Evolutionary conservation across 2,113 vertebrate species (phyloP), one percentile per base, ranked within the genome.

Genomic region (Burhinus oedicnemus): DNA sequence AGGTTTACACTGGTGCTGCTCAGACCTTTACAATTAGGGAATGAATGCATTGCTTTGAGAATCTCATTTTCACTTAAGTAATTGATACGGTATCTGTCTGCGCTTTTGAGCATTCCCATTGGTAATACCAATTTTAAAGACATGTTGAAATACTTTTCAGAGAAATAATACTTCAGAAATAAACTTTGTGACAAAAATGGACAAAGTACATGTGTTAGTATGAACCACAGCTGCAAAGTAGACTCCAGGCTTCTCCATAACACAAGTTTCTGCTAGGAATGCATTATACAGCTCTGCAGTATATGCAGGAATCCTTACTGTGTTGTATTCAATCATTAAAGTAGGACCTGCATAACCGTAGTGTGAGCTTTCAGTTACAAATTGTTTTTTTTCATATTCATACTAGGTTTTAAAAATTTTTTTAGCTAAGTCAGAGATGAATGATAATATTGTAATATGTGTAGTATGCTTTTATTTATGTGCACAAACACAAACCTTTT

Each of bases 401-500:
- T 86, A 66, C 55, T 74, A 12, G 38, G n/a, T 89, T 94, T 91
- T 66, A 38, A 69, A 57, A 23, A 47, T 5, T 11, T 18, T n/a
- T 58, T 88, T 32, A 51, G 27, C 58, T 68, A 57, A 45, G 18
- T 47, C 34, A 5, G 57, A 81, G 51, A 8, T n/a, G 32, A 36
- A 44, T 82, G n/a, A 51, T 87, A 79, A 29, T 91, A 57, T 74
- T 84, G 55, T 80, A 79, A 40, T 47, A 61, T 0, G 25, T 69
- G 55, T 66, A 79, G 40, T 23, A 25, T 54, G 49, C 66, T 57
- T 74, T 89, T 81, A 61, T 61, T 64, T 94, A 66, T 81, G 16
- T 30, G 38, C 68, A 52, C 26, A 83, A 85, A 90, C 36, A 51
- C 83, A 60, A 95, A 82, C 77, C 92, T 79, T 96, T 95, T 71